These are phyloP conservation scores for Varanus komodoensis DNA, from an alignment of 2,113 vertebrate species.

Conservation along the genomic window DNA sequence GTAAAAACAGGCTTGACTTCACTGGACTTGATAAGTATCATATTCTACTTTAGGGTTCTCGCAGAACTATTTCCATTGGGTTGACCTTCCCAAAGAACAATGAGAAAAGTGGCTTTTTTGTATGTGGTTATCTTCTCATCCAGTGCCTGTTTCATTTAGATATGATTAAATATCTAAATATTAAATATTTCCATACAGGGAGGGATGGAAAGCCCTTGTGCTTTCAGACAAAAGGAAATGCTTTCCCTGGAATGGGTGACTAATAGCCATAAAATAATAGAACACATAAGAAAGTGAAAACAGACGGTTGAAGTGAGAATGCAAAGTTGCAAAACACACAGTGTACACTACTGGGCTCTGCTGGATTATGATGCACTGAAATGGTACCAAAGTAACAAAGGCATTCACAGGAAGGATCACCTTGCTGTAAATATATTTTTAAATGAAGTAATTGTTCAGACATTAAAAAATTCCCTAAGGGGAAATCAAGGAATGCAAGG, in stretches of 20 bases:
- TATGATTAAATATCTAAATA: slow-evolving; percentile 12
- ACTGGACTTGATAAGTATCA: slow-evolving; percentile 2
- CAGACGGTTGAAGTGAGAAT: slow-evolving; percentile 8
- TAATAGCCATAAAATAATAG: slow-evolving; percentile 28
- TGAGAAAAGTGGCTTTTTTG: background rate
- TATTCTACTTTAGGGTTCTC: background rate
- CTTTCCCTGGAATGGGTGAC: background rate
- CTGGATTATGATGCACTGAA: background rate
- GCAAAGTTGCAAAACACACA: background rate
- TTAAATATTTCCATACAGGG: background rate
- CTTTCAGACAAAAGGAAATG: slow-evolving; percentile 31
- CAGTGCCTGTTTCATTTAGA: background rate
- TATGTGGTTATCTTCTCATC: background rate
- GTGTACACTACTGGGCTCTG: background rate
- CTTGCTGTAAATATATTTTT: slow-evolving; percentile 15
- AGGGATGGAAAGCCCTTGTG: background rate
- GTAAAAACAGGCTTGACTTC: slow-evolving; percentile 1
- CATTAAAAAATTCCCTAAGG: background rate
- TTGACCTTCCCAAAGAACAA: background rate
- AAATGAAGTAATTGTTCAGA: background rate
- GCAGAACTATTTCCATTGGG: slow-evolving; percentile 1
- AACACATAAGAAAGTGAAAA: background rate
- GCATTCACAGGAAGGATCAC: slow-evolving; percentile 7
- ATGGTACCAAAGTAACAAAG: slow-evolving; percentile 11
- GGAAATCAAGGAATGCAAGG: background rate